phyloP scores from a whole-genome alignment of 2,113 vertebrate genomes.

The Rutilus rutilus region DNA sequence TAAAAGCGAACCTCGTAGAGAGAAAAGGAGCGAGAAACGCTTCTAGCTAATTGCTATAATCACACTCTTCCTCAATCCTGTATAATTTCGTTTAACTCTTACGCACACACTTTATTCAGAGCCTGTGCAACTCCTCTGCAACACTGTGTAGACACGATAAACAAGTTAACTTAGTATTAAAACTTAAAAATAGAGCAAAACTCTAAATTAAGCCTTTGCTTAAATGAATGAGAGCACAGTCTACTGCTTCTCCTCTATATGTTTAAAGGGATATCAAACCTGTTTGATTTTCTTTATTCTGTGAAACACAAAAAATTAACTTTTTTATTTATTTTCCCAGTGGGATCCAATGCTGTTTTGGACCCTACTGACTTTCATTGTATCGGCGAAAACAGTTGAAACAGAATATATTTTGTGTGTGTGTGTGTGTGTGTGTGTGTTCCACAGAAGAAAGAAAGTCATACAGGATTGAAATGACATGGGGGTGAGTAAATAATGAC shows the following conservation, averaged over 20 bases:
- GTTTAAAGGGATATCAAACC: not conserved
- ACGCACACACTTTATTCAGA: constrained; percentile 19
- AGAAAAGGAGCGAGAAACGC: not conserved
- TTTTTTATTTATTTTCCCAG: not conserved
- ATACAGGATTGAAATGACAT: not conserved
- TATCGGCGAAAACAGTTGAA: not conserved
- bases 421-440: not conserved
- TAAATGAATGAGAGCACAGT: not conserved
- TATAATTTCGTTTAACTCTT: not conserved
- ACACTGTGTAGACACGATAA: not conserved
- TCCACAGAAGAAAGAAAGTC: not conserved
- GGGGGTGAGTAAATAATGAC: not conserved
- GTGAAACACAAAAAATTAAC: not conserved
- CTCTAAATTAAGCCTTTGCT: not conserved
- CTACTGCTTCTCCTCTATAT: not conserved
- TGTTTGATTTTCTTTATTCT: not conserved
- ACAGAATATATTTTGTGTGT: not conserved
- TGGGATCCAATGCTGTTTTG: too few relatives aligned
- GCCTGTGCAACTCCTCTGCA: not conserved
- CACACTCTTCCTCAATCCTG: not conserved
- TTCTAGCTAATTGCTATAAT: constrained; percentile 38
- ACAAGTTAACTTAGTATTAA: constrained; percentile 13
- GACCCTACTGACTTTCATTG: not conserved
- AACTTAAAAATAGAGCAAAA: constrained; percentile 14
- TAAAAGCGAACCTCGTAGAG: not conserved